These are phyloP conservation scores for Nomada ruficornis DNA, from an alignment of 2,888 invertebrate species.

Conservation along the genomic window DNA sequence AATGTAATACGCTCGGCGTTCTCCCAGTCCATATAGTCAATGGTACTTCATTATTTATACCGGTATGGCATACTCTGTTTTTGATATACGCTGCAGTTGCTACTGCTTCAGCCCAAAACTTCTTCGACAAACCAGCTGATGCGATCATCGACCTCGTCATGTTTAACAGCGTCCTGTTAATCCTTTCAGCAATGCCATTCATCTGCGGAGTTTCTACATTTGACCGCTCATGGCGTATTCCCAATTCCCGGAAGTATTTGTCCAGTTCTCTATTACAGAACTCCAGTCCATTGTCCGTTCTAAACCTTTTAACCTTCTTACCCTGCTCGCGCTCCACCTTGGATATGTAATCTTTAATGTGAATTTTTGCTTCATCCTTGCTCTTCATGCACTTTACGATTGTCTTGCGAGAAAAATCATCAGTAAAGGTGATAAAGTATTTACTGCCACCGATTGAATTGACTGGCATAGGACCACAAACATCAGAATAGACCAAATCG, in stretches of 20 bases:
- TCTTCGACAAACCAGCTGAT: background rate
- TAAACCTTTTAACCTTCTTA: slow-evolving; percentile 4
- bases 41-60: background rate
- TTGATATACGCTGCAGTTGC: background rate
- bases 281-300: slow-evolving; percentile 15
- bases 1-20: background rate
- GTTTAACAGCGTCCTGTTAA: slow-evolving; percentile 1
- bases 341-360: background rate
- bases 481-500: slow-evolving; percentile 14
- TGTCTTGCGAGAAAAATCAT: slow-evolving; percentile 1
- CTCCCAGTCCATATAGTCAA: background rate
- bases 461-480: slow-evolving; percentile 1
- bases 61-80: background rate
- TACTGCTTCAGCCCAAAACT: slow-evolving; percentile 19
- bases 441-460: background rate
- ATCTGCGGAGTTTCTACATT: background rate
- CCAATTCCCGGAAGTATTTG: background rate
- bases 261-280: slow-evolving; percentile 9
- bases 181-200: background rate
- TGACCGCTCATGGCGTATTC: slow-evolving; percentile 7
- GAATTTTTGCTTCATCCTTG: background rate
- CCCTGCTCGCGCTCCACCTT: background rate
- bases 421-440: slow-evolving; percentile 11
- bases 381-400: background rate
- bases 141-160: background rate